A percentile compares a stretch with the other conserved stretches of the same genome.
phyloP scores from a whole-genome alignment of 2,888 invertebrate species.

The Hypena proboscidalis region DNA sequence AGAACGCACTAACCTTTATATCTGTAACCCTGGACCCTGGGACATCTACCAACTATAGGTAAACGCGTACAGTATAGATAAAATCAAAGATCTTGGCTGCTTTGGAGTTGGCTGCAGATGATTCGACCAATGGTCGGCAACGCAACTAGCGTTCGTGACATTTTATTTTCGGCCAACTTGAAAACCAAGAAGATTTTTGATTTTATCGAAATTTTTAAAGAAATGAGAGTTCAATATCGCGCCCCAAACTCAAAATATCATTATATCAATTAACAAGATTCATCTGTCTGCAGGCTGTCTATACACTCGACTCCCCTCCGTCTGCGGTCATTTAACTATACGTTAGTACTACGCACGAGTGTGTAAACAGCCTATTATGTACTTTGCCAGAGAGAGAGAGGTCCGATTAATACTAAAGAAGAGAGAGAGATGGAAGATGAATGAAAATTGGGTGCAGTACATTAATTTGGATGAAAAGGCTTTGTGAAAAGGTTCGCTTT shows the following conservation, averaged over 20 bases:
- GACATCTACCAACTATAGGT: too few species aligned
- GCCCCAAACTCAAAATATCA: background rate
- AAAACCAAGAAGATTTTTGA: too few species aligned
- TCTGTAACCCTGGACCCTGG: too few species aligned
- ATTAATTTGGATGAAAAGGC: background rate
- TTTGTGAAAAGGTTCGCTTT: background rate
- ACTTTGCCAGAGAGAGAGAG: background rate
- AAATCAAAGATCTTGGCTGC: too few species aligned
- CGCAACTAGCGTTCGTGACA: too few species aligned
- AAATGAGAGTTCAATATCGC: too few species aligned
- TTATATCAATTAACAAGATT: background rate
- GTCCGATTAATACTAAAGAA: background rate
- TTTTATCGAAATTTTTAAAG: too few species aligned
- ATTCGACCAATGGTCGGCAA: too few species aligned
- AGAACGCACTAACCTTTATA: too few species aligned
- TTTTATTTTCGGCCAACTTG: too few species aligned
- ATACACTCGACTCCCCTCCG: conserved; percentile 18
- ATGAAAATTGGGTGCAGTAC: conserved; percentile 1
- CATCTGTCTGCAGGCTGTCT: conserved; percentile 3
- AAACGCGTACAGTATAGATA: too few species aligned
- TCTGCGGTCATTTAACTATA: conserved; percentile 33
- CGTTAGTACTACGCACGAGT: conserved; percentile 5
- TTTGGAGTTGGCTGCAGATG: too few species aligned
- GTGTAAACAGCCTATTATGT: conserved; percentile 10
- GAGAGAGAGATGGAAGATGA: conserved; percentile 1